phyloP scores from a whole-genome alignment of 1,140 invertebrate genomes.

The Drosophila orena region DNA sequence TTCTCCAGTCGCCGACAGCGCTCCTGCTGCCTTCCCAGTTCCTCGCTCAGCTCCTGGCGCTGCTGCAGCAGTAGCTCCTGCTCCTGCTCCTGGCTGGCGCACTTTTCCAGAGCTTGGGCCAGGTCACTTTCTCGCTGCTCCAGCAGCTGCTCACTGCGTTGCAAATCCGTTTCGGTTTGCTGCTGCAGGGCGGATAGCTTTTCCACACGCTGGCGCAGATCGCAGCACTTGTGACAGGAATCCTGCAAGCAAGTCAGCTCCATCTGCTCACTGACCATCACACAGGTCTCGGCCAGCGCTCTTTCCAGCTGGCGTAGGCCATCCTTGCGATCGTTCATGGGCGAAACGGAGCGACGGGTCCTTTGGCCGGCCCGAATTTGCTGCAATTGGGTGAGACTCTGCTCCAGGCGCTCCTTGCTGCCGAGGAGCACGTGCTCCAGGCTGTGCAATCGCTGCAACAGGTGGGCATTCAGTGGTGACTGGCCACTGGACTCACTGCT shows the following conservation, averaged over 20 bases:
- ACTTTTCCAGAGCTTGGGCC: constrained; percentile 71
- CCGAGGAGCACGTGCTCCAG: constrained; percentile 87
- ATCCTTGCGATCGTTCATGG: constrained; percentile 87
- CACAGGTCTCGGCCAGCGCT: constrained; percentile 86
- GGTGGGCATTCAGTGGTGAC: constrained; percentile 80
- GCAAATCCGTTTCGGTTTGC: constrained; percentile 70
- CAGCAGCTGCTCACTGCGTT: constrained; percentile 68
- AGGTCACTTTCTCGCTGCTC: constrained; percentile 73
- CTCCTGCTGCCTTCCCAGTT: constrained; percentile 87
- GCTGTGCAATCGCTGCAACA: constrained; percentile 86
- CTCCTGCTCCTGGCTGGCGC: constrained; percentile 69
- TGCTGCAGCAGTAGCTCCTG: constrained; percentile 69
- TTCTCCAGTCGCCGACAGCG: constrained; percentile 89
- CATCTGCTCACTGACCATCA: constrained; percentile 73
- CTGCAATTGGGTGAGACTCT: constrained; percentile 85
- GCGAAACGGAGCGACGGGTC: constrained; percentile 86
- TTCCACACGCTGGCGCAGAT: constrained; percentile 76
- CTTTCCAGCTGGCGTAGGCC: constrained; percentile 87
- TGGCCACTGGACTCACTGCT: constrained; percentile 46
- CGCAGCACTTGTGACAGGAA: constrained; percentile 85
- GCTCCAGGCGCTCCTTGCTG: constrained; percentile 85
- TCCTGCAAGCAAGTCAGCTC: constrained; percentile 84
- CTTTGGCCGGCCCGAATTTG: constrained; percentile 85
- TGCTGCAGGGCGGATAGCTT: constrained; percentile 59
- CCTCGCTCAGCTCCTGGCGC: constrained; percentile 83